Percentiles rank a stretch among this genome's conserved stretches.
phyloP scores from a whole-genome alignment of 2,888 invertebrate genomes.

The Lutraria lutraria region DNA sequence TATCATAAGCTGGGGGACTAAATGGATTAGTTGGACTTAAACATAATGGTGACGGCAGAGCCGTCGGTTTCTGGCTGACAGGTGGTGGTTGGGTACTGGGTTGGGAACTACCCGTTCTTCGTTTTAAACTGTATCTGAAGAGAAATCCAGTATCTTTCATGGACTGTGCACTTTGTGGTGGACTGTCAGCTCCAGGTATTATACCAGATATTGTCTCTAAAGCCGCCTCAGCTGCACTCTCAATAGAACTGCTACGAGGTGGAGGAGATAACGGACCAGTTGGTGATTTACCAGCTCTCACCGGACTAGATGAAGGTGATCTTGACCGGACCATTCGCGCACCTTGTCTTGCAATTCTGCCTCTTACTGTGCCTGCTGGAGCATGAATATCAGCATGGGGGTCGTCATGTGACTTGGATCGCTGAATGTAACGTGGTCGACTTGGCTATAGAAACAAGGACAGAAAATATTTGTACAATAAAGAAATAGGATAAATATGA shows the following conservation, averaged over 20 bases:
- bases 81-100: neutral
- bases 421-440: conserved; percentile 82
- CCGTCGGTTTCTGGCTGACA: neutral
- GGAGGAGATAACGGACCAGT: conserved; percentile 29
- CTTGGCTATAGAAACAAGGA: conserved; percentile 72
- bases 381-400: conserved; percentile 79
- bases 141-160: conserved; percentile 48
- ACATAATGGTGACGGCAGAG: neutral
- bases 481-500: too few species aligned
- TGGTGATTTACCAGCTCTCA: conserved; percentile 85
- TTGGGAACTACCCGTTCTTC: conserved; percentile 25
- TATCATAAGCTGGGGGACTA: conserved; percentile 56
- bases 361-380: conserved; percentile 81
- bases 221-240: conserved; percentile 56
- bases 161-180: conserved; percentile 59
- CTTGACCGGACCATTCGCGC: conserved; percentile 83
- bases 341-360: conserved; percentile 85
- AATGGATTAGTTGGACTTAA: conserved; percentile 44
- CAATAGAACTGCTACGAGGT: conserved; percentile 31
- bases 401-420: conserved; percentile 86
- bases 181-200: conserved; percentile 60
- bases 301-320: conserved; percentile 85
- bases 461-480: conserved; percentile 4
- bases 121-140: conserved; percentile 64
- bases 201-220: conserved; percentile 50